These are phyloP conservation scores for Xerus inauris DNA, from an alignment of 2,113 vertebrate species.

Conservation along the genomic window DNA sequence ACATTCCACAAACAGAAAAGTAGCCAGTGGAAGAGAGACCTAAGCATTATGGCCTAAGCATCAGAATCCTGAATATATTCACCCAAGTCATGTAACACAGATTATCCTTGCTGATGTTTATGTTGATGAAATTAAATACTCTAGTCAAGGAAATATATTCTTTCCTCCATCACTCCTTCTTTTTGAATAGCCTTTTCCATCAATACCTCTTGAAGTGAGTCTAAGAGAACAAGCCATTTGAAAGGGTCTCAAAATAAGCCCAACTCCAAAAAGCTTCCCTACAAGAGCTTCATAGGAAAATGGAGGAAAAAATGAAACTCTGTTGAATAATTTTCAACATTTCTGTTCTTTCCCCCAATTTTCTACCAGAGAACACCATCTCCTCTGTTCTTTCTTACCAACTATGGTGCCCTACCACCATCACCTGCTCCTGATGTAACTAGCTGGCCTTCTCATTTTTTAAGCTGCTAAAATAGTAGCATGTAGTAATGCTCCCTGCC, in stretches of 20 bases:
- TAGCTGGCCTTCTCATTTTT: not conserved
- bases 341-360: not conserved
- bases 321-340: not conserved
- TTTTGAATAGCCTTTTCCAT: not conserved
- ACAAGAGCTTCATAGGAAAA: not conserved
- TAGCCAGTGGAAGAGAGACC: not conserved
- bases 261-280: not conserved
- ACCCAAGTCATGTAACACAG: not conserved
- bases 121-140: slow-evolving; percentile 37
- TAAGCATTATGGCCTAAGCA: not conserved
- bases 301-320: not conserved
- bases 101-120: not conserved
- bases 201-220: not conserved
- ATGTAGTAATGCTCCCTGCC: too few species aligned
- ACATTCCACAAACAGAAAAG: not conserved
- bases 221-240: not conserved
- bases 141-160: not conserved
- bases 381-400: not conserved
- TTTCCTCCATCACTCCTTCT: not conserved
- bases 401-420: not conserved
- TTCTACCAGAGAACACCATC: not conserved
- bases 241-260: slow-evolving; percentile 40
- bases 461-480: not conserved
- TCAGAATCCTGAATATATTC: not conserved
- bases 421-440: not conserved